These are phyloP conservation scores for Gisinianus flammeolus DNA, from an alignment of 2,888 invertebrate species.

Conservation along the genomic window DNA sequence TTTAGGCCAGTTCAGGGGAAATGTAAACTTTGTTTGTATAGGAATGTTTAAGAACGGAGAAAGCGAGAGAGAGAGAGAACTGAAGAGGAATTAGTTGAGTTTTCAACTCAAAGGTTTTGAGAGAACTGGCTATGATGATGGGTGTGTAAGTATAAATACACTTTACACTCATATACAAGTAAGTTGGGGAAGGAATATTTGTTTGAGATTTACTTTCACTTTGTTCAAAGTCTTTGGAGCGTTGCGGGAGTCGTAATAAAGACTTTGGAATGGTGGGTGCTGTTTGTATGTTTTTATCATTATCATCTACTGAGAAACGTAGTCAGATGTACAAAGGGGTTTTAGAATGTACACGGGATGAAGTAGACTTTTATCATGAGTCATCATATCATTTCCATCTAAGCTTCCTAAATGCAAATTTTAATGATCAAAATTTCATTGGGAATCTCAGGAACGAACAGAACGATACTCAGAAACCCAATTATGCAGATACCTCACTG, in stretches of 20 bases:
- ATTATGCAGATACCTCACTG: conserved; percentile 83
- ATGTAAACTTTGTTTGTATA: too few species aligned
- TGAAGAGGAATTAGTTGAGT: background rate
- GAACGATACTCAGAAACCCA: conserved; percentile 79
- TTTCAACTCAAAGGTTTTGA: too few species aligned
- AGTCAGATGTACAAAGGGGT: background rate
- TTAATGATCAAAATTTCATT: background rate
- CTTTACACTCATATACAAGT: background rate
- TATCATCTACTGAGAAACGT: background rate
- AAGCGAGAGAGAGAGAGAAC: too few species aligned
- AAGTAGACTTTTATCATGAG: background rate
- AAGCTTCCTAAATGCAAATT: background rate
- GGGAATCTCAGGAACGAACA: conserved; percentile 74
- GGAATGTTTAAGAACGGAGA: too few species aligned
- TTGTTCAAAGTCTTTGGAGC: background rate
- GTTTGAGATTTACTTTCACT: background rate
- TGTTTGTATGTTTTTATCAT: background rate
- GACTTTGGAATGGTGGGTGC: background rate
- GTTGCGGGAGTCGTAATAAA: background rate
- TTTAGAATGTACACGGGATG: background rate
- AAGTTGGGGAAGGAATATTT: background rate
- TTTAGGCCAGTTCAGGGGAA: too few species aligned
- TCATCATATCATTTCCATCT: background rate
- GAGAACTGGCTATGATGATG: too few species aligned
- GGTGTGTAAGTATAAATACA: background rate